These are phyloP conservation scores for Notospermus geniculatus DNA, from an alignment of 1,140 invertebrate genomes.

Conservation along the genomic window DNA sequence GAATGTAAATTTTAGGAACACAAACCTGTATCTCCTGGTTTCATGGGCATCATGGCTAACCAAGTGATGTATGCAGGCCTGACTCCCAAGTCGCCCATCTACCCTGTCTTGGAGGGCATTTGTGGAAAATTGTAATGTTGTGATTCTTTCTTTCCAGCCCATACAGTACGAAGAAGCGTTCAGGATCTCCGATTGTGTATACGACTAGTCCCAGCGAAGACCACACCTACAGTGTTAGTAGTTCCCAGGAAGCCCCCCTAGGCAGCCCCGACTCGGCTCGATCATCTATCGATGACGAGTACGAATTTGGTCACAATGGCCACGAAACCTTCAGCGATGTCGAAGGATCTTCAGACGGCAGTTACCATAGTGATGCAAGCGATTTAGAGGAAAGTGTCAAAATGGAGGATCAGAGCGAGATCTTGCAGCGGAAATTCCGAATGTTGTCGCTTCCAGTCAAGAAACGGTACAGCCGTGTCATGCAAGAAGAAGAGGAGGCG, in stretches of 20 bases:
- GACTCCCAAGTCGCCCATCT: too few species aligned
- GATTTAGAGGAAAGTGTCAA: slow-evolving; percentile 33
- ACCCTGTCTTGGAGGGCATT: too few species aligned
- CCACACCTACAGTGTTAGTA: slow-evolving; percentile 66
- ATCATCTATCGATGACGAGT: slow-evolving; percentile 55
- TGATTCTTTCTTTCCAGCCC: slow-evolving; percentile 5
- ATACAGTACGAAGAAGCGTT: slow-evolving; percentile 9
- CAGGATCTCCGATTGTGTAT: slow-evolving; percentile 58
- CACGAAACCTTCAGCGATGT: slow-evolving; percentile 21
- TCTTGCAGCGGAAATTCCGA: neutral
- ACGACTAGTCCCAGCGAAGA: slow-evolving; percentile 75
- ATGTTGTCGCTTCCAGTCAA: slow-evolving; percentile 13
- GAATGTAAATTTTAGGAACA: too few species aligned
- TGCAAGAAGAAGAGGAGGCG: slow-evolving; percentile 65
- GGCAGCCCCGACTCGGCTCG: slow-evolving; percentile 36
- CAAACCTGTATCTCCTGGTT: too few species aligned
- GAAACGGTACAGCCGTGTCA: slow-evolving; percentile 12
- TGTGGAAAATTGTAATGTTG: neutral
- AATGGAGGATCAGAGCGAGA: slow-evolving; percentile 27
- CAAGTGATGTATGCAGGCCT: too few species aligned
- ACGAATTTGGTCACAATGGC: slow-evolving; percentile 46
- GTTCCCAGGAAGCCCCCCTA: slow-evolving; percentile 21
- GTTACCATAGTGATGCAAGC: slow-evolving; percentile 33
- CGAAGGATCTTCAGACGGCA: slow-evolving; percentile 25
- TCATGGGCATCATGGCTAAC: too few species aligned